phyloP scores from a whole-genome alignment of 2,888 invertebrate species.

The Melanotus villosus region DNA sequence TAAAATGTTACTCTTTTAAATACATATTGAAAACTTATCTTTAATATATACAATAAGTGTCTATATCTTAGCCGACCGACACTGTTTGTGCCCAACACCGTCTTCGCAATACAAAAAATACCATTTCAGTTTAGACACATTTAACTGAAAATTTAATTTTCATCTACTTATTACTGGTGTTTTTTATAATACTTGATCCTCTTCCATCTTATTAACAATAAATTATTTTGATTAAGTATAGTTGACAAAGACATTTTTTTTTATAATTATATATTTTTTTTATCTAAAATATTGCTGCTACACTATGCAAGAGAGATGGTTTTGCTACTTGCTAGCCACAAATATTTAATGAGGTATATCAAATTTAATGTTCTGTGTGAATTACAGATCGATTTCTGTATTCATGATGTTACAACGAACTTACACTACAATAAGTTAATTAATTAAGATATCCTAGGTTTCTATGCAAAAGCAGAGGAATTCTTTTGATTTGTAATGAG shows the following conservation, averaged over 20 bases:
- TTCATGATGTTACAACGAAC: conserved; percentile 32
- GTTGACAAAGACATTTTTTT: conserved; percentile 34
- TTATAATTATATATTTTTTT: conserved; percentile 34
- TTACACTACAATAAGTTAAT: conserved; percentile 40
- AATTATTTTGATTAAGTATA: conserved; percentile 24
- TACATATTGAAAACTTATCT: neutral
- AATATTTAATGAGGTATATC: conserved; percentile 22
- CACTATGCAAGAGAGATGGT: conserved; percentile 40
- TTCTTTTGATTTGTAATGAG: conserved; percentile 42
- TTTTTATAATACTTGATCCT: conserved; percentile 21
- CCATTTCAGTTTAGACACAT: conserved; percentile 8
- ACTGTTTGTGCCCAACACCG: conserved; percentile 37
- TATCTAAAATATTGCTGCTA: conserved; percentile 47
- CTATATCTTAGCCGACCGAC: conserved; percentile 16
- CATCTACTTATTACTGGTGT: conserved; percentile 8
- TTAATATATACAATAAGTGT: conserved; percentile 9
- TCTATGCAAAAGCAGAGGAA: conserved; percentile 40
- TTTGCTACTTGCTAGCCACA: conserved; percentile 30
- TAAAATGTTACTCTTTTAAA: neutral
- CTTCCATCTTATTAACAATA: conserved; percentile 12
- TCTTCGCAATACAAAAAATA: conserved; percentile 37
- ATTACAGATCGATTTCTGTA: conserved; percentile 33
- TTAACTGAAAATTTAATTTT: conserved; percentile 1
- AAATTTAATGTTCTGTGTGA: conserved; percentile 1
- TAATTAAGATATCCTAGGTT: conserved; percentile 23